These are phyloP conservation scores for Sebastes taczanowskii DNA, from an alignment of 2,797 vertebrate species.

Conservation along the genomic window DNA sequence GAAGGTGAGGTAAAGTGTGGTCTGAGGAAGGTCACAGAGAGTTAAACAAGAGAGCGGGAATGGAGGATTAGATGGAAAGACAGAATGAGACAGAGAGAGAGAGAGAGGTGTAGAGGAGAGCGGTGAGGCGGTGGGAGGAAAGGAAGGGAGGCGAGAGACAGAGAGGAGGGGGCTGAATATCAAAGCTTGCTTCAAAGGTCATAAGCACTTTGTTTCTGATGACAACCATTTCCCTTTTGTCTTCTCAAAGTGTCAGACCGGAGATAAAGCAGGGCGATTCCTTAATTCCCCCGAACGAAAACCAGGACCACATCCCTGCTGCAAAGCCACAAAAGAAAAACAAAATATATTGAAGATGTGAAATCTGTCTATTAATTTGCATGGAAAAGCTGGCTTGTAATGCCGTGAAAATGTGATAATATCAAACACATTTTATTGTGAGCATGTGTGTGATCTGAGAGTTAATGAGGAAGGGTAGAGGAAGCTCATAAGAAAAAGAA, in stretches of 20 bases:
- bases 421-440: slow-evolving; percentile 15
- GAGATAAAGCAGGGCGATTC: slow-evolving; percentile 60
- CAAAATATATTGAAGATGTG: background rate
- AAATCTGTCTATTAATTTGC: background rate
- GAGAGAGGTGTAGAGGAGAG: background rate
- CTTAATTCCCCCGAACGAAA: slow-evolving; percentile 47
- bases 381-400: background rate
- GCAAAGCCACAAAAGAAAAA: slow-evolving; percentile 1
- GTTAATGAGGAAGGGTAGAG: slow-evolving; percentile 6
- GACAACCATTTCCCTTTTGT: slow-evolving; percentile 75
- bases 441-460: slow-evolving; percentile 13
- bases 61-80: slow-evolving; percentile 39
- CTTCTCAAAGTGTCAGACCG: slow-evolving; percentile 60
- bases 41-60: slow-evolving; percentile 32
- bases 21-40: slow-evolving; percentile 55
- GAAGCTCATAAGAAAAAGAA: background rate
- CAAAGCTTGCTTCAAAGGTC: slow-evolving; percentile 81
- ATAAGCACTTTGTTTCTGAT: slow-evolving; percentile 75
- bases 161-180: slow-evolving; percentile 52
- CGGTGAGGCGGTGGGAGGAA: slow-evolving; percentile 3
- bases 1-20: slow-evolving; percentile 14
- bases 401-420: slow-evolving; percentile 20
- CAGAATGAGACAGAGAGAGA: slow-evolving; percentile 23
- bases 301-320: slow-evolving; percentile 32
- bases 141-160: slow-evolving; percentile 18